Conservation (phyloP, 2,888 invertebrate species). For the Drosophila birchii region DNA sequence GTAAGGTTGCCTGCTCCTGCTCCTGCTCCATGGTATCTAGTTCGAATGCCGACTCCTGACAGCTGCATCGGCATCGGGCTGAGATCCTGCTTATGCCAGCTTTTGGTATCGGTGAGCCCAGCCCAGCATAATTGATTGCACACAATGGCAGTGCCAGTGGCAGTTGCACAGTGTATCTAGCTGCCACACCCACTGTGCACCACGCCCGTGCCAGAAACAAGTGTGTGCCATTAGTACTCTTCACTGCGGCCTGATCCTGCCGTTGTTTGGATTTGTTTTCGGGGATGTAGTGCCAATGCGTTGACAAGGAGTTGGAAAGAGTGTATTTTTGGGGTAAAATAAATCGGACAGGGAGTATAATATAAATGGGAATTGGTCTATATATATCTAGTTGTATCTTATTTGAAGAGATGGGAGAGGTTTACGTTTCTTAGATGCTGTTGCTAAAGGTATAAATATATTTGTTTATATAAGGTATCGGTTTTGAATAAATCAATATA, state of each 20-base stretch:
- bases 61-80: constrained; percentile 14
- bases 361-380: no score
- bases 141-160: constrained; percentile 12
- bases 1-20: not conserved
- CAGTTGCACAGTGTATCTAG: constrained; percentile 25
- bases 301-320: constrained; percentile 3
- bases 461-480: no score
- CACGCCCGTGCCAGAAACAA: constrained; percentile 41
- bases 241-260: constrained; percentile 30
- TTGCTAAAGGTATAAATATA: no score
- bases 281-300: constrained; percentile 11
- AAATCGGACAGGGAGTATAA: not conserved
- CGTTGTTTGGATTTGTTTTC: constrained; percentile 9
- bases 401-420: no score
- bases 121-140: constrained; percentile 32
- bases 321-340: not conserved
- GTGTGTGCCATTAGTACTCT: constrained; percentile 36
- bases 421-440: no score
- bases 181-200: constrained; percentile 22
- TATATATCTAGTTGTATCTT: no score
- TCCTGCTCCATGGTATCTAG: constrained; percentile 13
- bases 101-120: constrained; percentile 22
- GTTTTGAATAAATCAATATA: not conserved
- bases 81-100: constrained; percentile 9
- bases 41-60: constrained; percentile 12